Evolutionary conservation across 2,113 vertebrate species (phyloP).

Genomic region (Microtus pennsylvanicus): DNA sequence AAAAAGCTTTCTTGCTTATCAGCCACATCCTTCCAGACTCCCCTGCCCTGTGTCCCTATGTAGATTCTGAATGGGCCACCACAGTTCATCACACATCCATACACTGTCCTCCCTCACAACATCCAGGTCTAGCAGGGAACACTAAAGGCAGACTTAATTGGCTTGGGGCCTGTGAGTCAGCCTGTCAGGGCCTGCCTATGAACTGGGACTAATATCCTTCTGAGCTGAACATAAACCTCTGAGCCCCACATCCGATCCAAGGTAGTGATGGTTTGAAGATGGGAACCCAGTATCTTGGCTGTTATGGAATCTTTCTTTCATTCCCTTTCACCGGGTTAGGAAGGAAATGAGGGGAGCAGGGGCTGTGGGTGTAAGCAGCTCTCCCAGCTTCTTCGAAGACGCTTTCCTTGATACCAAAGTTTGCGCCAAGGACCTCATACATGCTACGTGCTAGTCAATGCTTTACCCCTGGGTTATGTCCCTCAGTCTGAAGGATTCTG

Average conservation of each 20-base stretch:
- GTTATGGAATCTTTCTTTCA: neutral
- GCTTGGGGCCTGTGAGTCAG: neutral
- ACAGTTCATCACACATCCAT: neutral
- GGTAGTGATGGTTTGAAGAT: neutral
- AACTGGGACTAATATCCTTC: neutral
- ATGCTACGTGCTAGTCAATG: neutral
- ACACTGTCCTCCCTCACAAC: neutral
- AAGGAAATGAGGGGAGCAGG: neutral
- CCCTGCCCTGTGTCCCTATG: fast-evolving
- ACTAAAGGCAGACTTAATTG: neutral
- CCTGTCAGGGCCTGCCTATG: neutral
- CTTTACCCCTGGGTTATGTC: neutral
- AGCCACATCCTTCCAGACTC: neutral
- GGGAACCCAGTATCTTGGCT: neutral
- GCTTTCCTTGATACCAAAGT: neutral
- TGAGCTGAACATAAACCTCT: neutral
- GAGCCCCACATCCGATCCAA: fast-evolving
- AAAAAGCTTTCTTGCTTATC: neutral
- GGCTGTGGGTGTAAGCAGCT: neutral
- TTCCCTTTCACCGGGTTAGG: neutral
- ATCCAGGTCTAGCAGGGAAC: neutral
- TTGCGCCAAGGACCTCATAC: neutral
- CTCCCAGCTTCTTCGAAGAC: neutral
- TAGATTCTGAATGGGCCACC: fast-evolving
- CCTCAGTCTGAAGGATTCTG: neutral